These are phyloP conservation scores for Adelges cooleyi DNA, from an alignment of 1,140 invertebrate genomes.

Conservation along the genomic window DNA sequence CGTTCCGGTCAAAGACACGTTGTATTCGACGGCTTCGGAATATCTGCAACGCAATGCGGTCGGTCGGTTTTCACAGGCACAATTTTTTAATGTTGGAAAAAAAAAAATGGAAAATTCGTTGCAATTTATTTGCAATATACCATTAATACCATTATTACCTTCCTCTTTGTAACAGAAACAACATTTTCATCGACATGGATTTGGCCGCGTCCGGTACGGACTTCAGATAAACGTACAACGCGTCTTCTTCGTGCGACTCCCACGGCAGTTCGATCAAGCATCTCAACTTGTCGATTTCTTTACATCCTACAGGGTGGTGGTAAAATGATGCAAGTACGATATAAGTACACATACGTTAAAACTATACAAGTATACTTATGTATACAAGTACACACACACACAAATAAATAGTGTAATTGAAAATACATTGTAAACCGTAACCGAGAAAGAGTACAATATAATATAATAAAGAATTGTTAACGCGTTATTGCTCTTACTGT, in stretches of 20 bases:
- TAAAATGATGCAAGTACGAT: too few species aligned
- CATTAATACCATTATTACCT: too few species aligned
- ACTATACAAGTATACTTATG: too few species aligned
- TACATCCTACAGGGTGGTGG: too few species aligned
- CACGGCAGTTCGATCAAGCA: background rate
- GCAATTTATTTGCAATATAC: too few species aligned
- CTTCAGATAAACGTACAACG: background rate
- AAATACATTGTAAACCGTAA: too few species aligned
- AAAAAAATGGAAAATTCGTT: too few species aligned
- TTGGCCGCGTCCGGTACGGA: background rate
- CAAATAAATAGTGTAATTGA: too few species aligned
- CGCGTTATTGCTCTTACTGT: background rate
- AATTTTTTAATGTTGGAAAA: background rate
- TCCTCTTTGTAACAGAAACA: constrained; percentile 5
- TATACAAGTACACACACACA: too few species aligned
- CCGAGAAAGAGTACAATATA: background rate
- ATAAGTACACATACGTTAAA: too few species aligned
- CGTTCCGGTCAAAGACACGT: background rate
- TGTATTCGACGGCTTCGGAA: background rate
- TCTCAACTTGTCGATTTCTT: background rate
- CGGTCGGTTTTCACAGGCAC: too few species aligned
- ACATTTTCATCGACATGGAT: background rate
- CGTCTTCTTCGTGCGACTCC: background rate
- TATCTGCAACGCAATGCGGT: background rate
- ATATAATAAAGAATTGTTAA: background rate